Evolutionary conservation across 2,113 vertebrate species (phyloP), one percentile per base, ranked within the genome.

Genomic region (Morone saxatilis): DNA sequence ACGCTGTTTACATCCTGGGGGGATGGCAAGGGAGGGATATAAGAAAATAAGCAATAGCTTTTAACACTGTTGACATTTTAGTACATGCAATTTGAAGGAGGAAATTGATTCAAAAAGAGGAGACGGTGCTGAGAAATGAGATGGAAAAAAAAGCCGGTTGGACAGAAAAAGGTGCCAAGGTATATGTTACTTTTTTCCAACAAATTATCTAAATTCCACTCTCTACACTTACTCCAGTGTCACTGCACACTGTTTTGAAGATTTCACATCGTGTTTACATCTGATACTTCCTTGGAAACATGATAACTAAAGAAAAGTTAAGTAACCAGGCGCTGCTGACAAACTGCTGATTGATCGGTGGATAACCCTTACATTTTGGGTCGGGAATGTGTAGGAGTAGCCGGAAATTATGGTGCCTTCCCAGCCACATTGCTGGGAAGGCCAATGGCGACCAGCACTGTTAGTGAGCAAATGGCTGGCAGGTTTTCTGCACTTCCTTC

Each of bases 1-100:
- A 99, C 94, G 0, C 97, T 98, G 95, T 99, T 99, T 20, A 99
- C 92, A 61, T 99, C 98, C 98, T 99, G 69, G 13, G 61, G 17
- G 17, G 61, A 67, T 2, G 10, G 17, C n/a, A 16, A 43, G 1
- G 12, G 1, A 57, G 41, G 8, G 2, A 36, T 2, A 62, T 1
- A 10, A 25, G 12, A 4, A 45, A 16, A 66, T 12, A 4, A 48
- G 6, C 25, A 6, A 10, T 17, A 13, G 0, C 1, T 51, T 51
- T 41, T 7, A 13, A 31, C 31, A 31, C 31, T 31, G 12, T 4
- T 13, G 12, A 51, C 17, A 5, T 63, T 41, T 22, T 17, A 13
- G 16, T 19, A 4, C 36, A 61, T 43, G 11, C 0, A 54, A 22
- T 16, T 6, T 14, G 41, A 59, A 3, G 4, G 6, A 53, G 11